phyloP scores from a whole-genome alignment of 1,140 invertebrate genomes.

The Magallana ariakensis region DNA sequence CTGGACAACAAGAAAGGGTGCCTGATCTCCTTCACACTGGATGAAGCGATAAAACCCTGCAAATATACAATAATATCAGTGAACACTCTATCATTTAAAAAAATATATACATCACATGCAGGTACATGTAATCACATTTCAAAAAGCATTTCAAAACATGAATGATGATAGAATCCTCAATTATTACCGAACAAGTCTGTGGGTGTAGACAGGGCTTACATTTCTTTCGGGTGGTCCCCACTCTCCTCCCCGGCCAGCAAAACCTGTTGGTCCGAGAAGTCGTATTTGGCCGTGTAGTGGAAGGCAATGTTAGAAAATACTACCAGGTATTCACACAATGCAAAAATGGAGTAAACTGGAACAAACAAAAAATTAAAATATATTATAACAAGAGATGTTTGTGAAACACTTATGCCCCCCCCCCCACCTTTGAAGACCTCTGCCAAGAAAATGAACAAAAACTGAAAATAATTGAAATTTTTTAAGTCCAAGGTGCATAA shows the following conservation, averaged over 20 bases:
- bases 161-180: not conserved
- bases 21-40: not conserved
- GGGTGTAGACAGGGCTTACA: slow-evolving; percentile 18
- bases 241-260: not conserved
- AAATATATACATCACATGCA: too few species aligned
- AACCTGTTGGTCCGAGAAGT: slow-evolving; percentile 18
- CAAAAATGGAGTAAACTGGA: slow-evolving; percentile 40
- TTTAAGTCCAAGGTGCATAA: too few species aligned
- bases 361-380: not conserved
- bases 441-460: too few species aligned
- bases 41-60: not conserved
- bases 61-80: not conserved
- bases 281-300: slow-evolving; percentile 24
- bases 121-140: too few species aligned
- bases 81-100: too few species aligned
- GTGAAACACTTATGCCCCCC: too few species aligned
- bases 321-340: slow-evolving; percentile 23
- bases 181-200: slow-evolving; percentile 20
- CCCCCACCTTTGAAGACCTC: too few species aligned
- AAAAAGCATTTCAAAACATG: too few species aligned
- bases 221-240: not conserved
- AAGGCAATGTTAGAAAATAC: slow-evolving; percentile 40
- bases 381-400: too few species aligned
- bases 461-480: too few species aligned
- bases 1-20: not conserved